These are phyloP conservation scores for Nymphalis polychloros DNA, from an alignment of 2,888 invertebrate genomes.

Conservation along the genomic window DNA sequence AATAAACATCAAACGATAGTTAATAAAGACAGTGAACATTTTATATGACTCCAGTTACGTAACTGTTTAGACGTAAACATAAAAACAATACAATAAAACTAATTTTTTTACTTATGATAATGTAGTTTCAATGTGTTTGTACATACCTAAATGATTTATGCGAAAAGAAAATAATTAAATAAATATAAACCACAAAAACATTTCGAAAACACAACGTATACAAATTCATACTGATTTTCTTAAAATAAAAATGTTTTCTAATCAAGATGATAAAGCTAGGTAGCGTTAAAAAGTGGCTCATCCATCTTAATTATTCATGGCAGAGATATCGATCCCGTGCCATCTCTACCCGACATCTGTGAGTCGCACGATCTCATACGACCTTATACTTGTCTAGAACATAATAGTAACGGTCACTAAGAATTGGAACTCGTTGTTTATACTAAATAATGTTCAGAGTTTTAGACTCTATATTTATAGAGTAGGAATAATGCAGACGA, in stretches of 20 bases:
- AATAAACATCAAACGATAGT: no score
- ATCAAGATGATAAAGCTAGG: conserved; percentile 34
- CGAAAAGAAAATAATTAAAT: no score
- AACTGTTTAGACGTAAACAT: no score
- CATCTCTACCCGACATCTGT: conserved; percentile 30
- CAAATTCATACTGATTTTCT: conserved; percentile 19
- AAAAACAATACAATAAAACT: no score
- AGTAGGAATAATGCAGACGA: no score
- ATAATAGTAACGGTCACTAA: not conserved
- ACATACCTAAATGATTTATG: not conserved
- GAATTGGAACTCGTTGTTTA: not conserved
- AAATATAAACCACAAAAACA: no score
- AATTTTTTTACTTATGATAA: not conserved
- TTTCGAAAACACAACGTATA: not conserved
- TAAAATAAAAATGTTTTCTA: conserved; percentile 34
- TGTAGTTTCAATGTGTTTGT: no score
- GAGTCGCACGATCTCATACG: conserved; percentile 16
- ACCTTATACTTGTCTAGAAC: conserved; percentile 13
- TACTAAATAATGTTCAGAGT: not conserved
- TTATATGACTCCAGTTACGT: no score
- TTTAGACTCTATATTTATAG: no score
- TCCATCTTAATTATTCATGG: conserved; percentile 72
- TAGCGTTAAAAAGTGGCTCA: conserved; percentile 56
- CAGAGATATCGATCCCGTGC: conserved; percentile 57
- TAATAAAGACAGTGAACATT: no score